phyloP scores from a whole-genome alignment of 2,888 invertebrate genomes.

The Syrphus vitripennis region DNA sequence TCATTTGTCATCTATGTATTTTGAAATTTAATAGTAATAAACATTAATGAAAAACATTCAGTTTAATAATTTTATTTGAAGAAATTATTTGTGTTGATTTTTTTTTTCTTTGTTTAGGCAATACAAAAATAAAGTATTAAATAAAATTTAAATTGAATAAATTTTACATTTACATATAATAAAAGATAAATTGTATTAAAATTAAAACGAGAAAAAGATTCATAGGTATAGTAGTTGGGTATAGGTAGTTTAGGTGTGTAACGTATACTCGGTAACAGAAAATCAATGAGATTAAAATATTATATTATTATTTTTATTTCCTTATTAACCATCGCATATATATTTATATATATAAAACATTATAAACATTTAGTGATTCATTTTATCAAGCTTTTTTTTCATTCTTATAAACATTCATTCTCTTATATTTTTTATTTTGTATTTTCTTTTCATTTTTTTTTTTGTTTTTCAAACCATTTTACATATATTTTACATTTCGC shows the following conservation, averaged over 20 bases:
- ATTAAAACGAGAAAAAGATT: not conserved
- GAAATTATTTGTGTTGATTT: slow-evolving; percentile 24
- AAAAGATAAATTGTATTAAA: not conserved
- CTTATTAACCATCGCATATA: slow-evolving; percentile 30
- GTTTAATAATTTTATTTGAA: slow-evolving; percentile 42
- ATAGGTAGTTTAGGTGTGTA: not conserved
- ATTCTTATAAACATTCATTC: slow-evolving; percentile 56
- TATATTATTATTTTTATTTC: not conserved
- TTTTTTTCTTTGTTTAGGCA: not conserved
- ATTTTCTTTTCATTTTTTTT: not conserved
- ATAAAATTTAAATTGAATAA: slow-evolving; percentile 18
- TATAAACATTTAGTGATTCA: slow-evolving; percentile 41
- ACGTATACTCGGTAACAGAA: not conserved
- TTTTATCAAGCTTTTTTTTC: slow-evolving; percentile 58
- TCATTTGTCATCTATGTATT: slow-evolving; percentile 42
- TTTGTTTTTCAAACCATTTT: slow-evolving; percentile 14
- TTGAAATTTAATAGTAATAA: slow-evolving; percentile 62
- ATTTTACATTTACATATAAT: too few relatives aligned
- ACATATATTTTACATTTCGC: slow-evolving; percentile 38
- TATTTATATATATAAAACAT: slow-evolving; percentile 40
- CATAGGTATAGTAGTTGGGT: too few relatives aligned
- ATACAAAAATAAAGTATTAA: slow-evolving; percentile 51
- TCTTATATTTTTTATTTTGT: slow-evolving; percentile 21
- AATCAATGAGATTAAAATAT: slow-evolving; percentile 19
- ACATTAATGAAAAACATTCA: slow-evolving; percentile 62